Base-by-base conservation (phyloP, 2,113 vertebrate species). In the Catharus minimus region DNA sequence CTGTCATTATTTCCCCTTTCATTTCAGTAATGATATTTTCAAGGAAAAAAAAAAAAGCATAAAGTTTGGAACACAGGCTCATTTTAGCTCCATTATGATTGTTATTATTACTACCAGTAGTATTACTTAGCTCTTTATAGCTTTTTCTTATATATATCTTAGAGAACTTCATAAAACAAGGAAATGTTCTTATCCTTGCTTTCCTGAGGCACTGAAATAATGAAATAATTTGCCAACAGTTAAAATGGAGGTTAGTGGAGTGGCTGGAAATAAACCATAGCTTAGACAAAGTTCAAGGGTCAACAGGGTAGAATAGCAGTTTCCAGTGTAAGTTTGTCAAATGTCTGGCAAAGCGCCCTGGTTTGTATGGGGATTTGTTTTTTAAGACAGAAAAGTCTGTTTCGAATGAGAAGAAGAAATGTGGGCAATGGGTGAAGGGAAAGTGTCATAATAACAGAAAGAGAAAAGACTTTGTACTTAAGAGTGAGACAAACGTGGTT, bases 21-120 rank as follows among this genome's bases (percentile, higher is more conserved):
- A 64, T 90, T 93, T 95, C 60, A 78, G 9, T 90, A 86, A 90
- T 83, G 23, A 64, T 75, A 90, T 89, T 86, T 83, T 74, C 53
- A 86, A 61, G 32, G 21, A 9, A 3, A 33, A 56, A 50, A 55
- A 55, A 10, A 56, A 56, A 56, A 13, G 0, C 24, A 71, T 65
- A 20, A 30, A 53, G 3, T 86, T 86, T 84, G 49, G 46, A 90
- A 86, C 28, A 62, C 3, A 61, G 38, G 19, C 11, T 88, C 12
- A 4, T 72, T 94, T 88, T 64, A 62, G 6, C 49, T 93, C 53
- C 56, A 75, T 92, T 88, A 72, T 73, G 50, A 46, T 83, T 77
- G 36, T 74, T 88, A 78, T 88, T 93, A 86, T 78, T 93, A 92
- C n/a, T 68, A 90, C 20, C 36, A 57, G 49, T 78, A 84, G 61